These are phyloP conservation scores for Zaprionus tsacasi DNA, from an alignment of 1,140 invertebrate genomes.

Conservation along the genomic window DNA sequence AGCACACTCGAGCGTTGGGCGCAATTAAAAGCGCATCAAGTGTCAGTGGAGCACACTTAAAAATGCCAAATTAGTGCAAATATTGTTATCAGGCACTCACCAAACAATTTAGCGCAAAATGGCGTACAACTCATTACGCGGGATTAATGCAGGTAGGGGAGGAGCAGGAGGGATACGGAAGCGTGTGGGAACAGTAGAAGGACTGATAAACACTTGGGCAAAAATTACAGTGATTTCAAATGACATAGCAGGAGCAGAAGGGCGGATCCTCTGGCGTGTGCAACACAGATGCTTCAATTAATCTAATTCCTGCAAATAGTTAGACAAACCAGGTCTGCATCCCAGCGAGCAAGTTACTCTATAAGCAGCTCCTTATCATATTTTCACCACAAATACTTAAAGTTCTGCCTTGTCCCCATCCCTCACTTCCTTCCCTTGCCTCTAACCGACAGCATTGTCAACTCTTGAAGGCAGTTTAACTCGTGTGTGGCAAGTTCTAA, in stretches of 20 bases:
- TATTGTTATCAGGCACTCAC: slow-evolving; percentile 84
- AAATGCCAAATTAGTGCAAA: slow-evolving; percentile 84
- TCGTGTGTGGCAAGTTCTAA: slow-evolving; percentile 61
- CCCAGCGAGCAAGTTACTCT: background rate
- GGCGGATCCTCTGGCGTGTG: background rate
- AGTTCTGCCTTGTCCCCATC: background rate
- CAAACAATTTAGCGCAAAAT: slow-evolving; percentile 84
- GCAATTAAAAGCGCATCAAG: slow-evolving; percentile 84
- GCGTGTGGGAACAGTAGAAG: background rate
- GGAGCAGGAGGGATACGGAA: background rate
- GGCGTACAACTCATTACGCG: slow-evolving; percentile 83
- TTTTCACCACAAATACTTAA: background rate
- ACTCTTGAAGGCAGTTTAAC: slow-evolving; percentile 24
- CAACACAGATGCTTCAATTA: slow-evolving; percentile 5
- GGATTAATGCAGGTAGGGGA: slow-evolving; percentile 63
- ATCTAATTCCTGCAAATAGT: background rate
- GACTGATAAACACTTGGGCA: slow-evolving; percentile 1
- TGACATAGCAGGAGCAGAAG: background rate
- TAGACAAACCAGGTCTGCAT: too few relatives aligned
- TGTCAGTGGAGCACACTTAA: slow-evolving; percentile 84
- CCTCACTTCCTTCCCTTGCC: background rate
- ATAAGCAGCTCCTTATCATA: slow-evolving; percentile 2
- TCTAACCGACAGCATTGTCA: background rate
- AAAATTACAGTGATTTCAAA: slow-evolving; percentile 11
- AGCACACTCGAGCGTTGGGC: slow-evolving; percentile 77